A percentile compares a stretch with the other conserved stretches of the same genome.
Evolutionary conservation across 2,888 invertebrate species (phyloP).

Genomic region (Meloe dianella): DNA sequence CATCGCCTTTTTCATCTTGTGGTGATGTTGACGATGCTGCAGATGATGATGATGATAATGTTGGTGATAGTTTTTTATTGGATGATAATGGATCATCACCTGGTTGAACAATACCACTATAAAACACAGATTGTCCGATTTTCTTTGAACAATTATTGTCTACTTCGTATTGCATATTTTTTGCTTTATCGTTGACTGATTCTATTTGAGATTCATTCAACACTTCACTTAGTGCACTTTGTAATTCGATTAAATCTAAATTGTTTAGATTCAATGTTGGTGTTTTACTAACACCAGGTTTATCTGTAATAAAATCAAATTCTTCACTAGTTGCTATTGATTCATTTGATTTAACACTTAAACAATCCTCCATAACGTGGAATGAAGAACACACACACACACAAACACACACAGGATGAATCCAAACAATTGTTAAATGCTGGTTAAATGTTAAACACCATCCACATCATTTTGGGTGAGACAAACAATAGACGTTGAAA

Average conservation of each 20-base stretch:
- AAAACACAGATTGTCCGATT: conserved; percentile 63
- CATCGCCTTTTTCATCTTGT: conserved; percentile 74
- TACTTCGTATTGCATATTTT: conserved; percentile 43
- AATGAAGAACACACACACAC: not conserved
- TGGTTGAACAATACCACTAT: conserved; percentile 55
- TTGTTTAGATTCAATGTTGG: conserved; percentile 68
- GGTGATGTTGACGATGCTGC: conserved; percentile 34
- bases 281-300: conserved; percentile 58
- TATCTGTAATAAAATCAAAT: conserved; percentile 71
- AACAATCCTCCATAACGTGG: conserved; percentile 69
- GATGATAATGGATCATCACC: conserved; percentile 50
- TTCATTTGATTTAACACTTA: conserved; percentile 73
- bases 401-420: not conserved
- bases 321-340: conserved; percentile 74
- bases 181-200: conserved; percentile 36
- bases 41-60: conserved; percentile 36
- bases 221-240: conserved; percentile 68
- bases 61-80: not conserved
- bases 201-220: conserved; percentile 44
- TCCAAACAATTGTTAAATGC: not conserved
- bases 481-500: not conserved
- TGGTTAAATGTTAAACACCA: not conserved
- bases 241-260: conserved; percentile 69
- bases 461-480: not conserved
- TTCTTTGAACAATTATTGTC: conserved; percentile 53